A percentile compares a stretch with the other conserved stretches of the same genome.
Conservation (phyloP, 2,888 invertebrate genomes). For the Chymomyza caudatula region DNA sequence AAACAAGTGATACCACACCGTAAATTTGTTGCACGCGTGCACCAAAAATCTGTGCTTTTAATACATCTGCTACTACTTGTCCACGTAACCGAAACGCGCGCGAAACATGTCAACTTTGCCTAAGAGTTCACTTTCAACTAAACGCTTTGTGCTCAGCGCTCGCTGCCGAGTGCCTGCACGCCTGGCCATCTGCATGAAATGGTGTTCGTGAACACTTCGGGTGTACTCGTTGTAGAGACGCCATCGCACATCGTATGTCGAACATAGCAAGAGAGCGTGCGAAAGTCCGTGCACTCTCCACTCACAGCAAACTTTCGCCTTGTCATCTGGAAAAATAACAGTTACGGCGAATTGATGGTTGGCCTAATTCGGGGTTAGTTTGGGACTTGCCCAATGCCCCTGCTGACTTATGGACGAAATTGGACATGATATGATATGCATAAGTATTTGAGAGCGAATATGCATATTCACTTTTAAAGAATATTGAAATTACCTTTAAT, state of each 20-base stretch:
- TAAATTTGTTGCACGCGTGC: slow-evolving; percentile 12
- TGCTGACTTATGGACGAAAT: neutral
- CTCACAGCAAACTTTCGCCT: slow-evolving; percentile 3
- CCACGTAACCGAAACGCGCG: slow-evolving; percentile 49
- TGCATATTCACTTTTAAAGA: neutral
- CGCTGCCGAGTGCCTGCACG: slow-evolving; percentile 35
- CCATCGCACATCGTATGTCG: neutral
- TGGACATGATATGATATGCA: neutral
- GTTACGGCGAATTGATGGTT: neutral
- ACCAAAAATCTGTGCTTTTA: slow-evolving; percentile 11
- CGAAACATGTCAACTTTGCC: slow-evolving; percentile 76
- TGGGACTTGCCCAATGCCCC: neutral
- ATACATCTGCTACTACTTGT: neutral
- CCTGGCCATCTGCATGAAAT: neutral
- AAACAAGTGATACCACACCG: slow-evolving; percentile 3
- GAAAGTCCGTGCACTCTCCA: slow-evolving; percentile 1
- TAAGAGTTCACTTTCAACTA: slow-evolving; percentile 78
- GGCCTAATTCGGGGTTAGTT: neutral
- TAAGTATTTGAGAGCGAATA: neutral
- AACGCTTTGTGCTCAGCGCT: slow-evolving; percentile 70
- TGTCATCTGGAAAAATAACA: neutral
- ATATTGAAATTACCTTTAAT: neutral
- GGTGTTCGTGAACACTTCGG: slow-evolving; percentile 33
- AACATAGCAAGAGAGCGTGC: slow-evolving; percentile 1
- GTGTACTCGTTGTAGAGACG: slow-evolving; percentile 7